phyloP scores from a whole-genome alignment of 2,797 vertebrate genomes.

The Poecilia velifera region DNA sequence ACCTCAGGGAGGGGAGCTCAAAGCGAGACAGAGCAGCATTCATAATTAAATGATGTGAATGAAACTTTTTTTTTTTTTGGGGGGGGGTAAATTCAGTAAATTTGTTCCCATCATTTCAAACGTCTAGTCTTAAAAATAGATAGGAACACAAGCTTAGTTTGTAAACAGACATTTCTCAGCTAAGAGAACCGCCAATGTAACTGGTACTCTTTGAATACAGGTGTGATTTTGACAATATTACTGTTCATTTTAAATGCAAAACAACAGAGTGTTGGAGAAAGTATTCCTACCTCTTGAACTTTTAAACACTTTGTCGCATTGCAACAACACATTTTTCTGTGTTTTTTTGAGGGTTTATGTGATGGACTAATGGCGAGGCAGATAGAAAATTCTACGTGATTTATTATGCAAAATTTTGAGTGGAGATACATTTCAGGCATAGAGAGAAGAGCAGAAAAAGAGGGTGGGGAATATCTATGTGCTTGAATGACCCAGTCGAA shows the following conservation, averaged over 20 bases:
- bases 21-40: slow-evolving; percentile 43
- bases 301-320: not conserved
- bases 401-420: not conserved
- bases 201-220: not conserved
- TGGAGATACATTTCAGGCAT: too few species aligned
- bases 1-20: slow-evolving; percentile 48
- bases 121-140: slow-evolving; percentile 17
- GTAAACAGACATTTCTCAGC: slow-evolving; percentile 1
- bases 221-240: slow-evolving; percentile 8
- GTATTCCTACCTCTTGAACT: not conserved
- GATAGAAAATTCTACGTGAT: not conserved
- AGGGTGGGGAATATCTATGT: too few species aligned
- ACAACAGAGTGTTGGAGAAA: not conserved
- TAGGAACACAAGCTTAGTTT: not conserved
- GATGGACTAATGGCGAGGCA: not conserved
- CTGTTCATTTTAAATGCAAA: not conserved
- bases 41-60: slow-evolving; percentile 45
- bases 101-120: slow-evolving; percentile 34
- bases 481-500: too few species aligned
- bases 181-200: not conserved
- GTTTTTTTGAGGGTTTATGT: not conserved
- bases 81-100: slow-evolving; percentile 26
- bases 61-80: slow-evolving; percentile 6
- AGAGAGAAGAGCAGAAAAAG: not conserved
- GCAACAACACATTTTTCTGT: not conserved